Base-by-base conservation (phyloP, 2,888 invertebrate species). In the Andrena minutula region DNA sequence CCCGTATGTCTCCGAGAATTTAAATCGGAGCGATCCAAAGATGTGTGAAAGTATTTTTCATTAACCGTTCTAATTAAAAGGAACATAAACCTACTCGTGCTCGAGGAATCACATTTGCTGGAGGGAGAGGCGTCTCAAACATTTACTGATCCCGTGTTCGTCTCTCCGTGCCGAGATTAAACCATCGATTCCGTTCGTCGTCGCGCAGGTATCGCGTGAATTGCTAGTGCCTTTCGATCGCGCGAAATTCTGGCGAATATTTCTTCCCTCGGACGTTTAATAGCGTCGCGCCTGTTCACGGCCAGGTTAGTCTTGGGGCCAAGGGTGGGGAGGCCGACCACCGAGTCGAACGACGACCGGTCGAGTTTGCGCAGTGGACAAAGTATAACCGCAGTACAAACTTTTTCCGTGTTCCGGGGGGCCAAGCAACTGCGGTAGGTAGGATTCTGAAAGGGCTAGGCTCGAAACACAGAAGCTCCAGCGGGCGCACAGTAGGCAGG, bases 321-420 rank as follows among this genome's bases (percentile, higher is more conserved):
- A 26, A 23, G 66, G 28, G 35, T 32, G 49, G 56, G 32, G 74
- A 56, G 71, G 69, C 60, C 73, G 89, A 72, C 75, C 86, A 74
- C 79, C 79, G 80, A 81, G 84, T 86, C 82, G 78, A 86, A 85
- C 83, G 35, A 75, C 12, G 78, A 84, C 85, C 68, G 86, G 87
- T 88, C 85, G 87, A 90, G 90, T 86, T 87, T 89, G 90, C 90
- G 89, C 89, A 83, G 76, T 85, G 76, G 66, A 81, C 83, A 83
- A 79, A 71, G 71, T 74, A 65, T 73, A 86, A 84, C 63, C 83
- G 73, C 66, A 73, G 75, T 83, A 77, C 69, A 72, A 83, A 88
- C 78, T 79, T 88, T 83, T 83, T 83, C 78, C 83, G 61, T 71
- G 75, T 83, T 70, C 75, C 73, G 56, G 68, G 66, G 53, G 70